Percentiles rank a stretch among this genome's conserved stretches.
Evolutionary conservation across 2,888 invertebrate genomes (phyloP).

Genomic region (Aquatica leii): DNA sequence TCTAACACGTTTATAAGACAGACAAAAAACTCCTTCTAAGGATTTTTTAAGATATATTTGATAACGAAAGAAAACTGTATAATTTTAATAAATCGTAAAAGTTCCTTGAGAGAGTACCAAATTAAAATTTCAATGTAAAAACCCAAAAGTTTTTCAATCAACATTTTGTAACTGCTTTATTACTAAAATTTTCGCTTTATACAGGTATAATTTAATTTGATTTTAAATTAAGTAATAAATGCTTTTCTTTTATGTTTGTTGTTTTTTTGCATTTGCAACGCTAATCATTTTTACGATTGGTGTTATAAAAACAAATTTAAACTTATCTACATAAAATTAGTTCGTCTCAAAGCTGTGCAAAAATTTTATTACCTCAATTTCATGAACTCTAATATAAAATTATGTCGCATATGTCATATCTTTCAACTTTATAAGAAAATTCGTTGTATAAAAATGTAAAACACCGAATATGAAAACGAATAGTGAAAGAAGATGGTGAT

Average conservation of each 20-base stretch:
- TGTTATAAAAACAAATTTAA: constrained; percentile 2
- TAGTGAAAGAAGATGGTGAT: constrained; percentile 1
- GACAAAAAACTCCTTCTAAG: too few species aligned
- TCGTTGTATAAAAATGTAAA: too few species aligned
- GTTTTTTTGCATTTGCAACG: constrained; percentile 8
- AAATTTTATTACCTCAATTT: constrained; percentile 44
- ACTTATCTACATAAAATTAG: constrained; percentile 10
- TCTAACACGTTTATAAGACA: too few species aligned
- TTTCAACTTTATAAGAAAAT: not conserved
- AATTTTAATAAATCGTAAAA: constrained; percentile 36
- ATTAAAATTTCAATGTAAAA: constrained; percentile 34
- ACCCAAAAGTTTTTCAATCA: constrained; percentile 38
- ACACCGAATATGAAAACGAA: not conserved
- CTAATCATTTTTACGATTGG: not conserved
- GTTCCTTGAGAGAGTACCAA: constrained; percentile 26
- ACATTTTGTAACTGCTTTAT: constrained; percentile 35
- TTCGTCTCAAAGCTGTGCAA: constrained; percentile 19
- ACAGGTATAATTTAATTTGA: constrained; percentile 34
- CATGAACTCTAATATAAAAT: constrained; percentile 44
- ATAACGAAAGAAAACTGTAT: constrained; percentile 7
- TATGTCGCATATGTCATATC: constrained; percentile 45
- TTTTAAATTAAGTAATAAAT: constrained; percentile 33
- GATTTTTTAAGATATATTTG: too few species aligned
- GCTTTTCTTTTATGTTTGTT: constrained; percentile 11
- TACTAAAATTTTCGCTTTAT: constrained; percentile 31